Evolutionary conservation across 2,113 vertebrate species (phyloP), one percentile per base, ranked within the genome.

Genomic region (Pelecanus crispus): DNA sequence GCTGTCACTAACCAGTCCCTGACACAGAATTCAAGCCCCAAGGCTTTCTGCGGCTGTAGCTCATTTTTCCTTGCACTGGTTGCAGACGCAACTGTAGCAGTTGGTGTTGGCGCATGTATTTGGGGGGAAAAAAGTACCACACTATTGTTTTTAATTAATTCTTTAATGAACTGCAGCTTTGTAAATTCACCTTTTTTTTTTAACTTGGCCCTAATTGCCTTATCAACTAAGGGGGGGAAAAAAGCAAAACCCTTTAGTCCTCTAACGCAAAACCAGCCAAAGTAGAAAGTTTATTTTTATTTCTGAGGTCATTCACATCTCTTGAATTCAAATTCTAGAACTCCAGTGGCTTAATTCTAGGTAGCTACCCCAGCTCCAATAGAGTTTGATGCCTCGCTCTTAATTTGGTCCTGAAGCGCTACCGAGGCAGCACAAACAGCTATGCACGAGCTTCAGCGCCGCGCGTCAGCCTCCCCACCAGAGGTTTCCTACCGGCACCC

Each of bases 251-350:
- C 58, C 66, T 94, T 84, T 52, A 91, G 81, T 58, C 63, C 72
- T 86, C 86, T 95, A 73, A 86, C 88, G 67, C 81, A 91, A 95
- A 94, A 91, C 53, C 81, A 95, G 89, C 70, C 75, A 75, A 90
- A 94, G 93, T 72, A 92, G 49, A 95, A 93, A 95, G 62, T 93
- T 87, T 92, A 80, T 95, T 96, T 95, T 94, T 94, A 92, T 96
- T 96, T 94, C 89, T 88, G 85, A 96, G 85, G 82, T 92, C 78
- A 83, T 90, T 91, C 95, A 96, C 95, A 96, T 80, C 42, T 92
- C 82, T 93, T 77, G 42, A 95, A 88, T 94, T 90, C 59, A 70
- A 10, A 77, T 93, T 90, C 80, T 75, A 90, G 71, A 84, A 93
- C 63, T 92, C 71, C 75, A 81, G 85, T 92, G 45, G 84, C 88